Evolutionary conservation across 1,140 invertebrate genomes (phyloP).

Genomic region (Camponotus vicinus): DNA sequence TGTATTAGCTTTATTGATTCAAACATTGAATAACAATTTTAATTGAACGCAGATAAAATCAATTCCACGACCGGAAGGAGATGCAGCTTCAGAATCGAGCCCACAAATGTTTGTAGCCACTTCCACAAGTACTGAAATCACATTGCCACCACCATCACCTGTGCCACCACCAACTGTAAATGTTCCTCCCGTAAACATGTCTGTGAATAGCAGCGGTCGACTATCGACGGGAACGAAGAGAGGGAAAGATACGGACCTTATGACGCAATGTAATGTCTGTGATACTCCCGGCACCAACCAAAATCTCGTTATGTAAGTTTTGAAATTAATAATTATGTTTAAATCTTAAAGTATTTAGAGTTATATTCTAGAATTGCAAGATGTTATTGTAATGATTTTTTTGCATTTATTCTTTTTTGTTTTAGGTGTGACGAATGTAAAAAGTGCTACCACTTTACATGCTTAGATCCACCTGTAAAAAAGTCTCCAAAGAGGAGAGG

Average conservation of each 20-base stretch:
- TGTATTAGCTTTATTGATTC: conserved; percentile 22
- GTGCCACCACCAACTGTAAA: conserved; percentile 82
- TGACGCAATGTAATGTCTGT: conserved; percentile 90
- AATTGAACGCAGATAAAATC: conserved; percentile 90
- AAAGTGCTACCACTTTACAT: conserved; percentile 96
- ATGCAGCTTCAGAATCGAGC: conserved; percentile 87
- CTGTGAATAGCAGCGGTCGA: conserved; percentile 71
- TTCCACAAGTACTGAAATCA: conserved; percentile 90
- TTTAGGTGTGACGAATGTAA: conserved; percentile 96
- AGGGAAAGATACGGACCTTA: conserved; percentile 83
- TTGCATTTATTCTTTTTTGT: conserved; percentile 37
- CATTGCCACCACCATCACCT: conserved; percentile 83
- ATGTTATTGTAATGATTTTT: conserved; percentile 1
- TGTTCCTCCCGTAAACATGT: conserved; percentile 55
- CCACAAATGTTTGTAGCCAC: conserved; percentile 91
- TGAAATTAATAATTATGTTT: not conserved
- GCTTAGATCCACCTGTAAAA: conserved; percentile 96
- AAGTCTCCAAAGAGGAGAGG: conserved; percentile 97
- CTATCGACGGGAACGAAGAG: conserved; percentile 76
- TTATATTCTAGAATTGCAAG: not conserved
- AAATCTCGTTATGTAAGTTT: conserved; percentile 90
- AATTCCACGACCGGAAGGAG: conserved; percentile 91
- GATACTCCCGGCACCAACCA: conserved; percentile 87
- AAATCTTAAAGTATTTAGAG: not conserved
- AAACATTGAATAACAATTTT: conserved; percentile 5